Conservation (phyloP, 2,888 invertebrate species). For the Molanna angustata region DNA sequence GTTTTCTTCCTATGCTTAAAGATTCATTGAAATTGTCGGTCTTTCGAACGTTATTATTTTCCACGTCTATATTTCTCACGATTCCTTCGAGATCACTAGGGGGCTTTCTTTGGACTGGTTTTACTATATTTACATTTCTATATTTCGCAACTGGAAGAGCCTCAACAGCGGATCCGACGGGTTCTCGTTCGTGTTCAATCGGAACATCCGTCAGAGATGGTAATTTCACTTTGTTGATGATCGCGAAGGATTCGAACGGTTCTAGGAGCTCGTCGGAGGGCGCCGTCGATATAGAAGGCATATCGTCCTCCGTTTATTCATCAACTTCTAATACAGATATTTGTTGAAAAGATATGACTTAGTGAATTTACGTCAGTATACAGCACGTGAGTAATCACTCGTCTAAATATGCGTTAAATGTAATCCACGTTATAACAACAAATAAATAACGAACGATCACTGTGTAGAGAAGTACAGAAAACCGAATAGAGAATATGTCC, state of each 20-base stretch:
- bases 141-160: conserved; percentile 4
- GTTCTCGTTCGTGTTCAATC: conserved; percentile 5
- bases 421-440: no score
- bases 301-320: conserved; percentile 33
- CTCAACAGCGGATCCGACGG: conserved; percentile 4
- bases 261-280: conserved; percentile 36
- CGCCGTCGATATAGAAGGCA: conserved; percentile 40
- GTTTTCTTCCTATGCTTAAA: conserved; percentile 21
- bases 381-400: no score
- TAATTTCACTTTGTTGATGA: conserved; percentile 36
- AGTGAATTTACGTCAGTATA: no score
- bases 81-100: conserved; percentile 5
- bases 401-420: no score
- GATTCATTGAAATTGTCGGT: conserved; percentile 19
- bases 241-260: conserved; percentile 41
- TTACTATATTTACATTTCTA: conserved; percentile 37
- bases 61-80: not conserved
- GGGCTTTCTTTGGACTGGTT: conserved; percentile 41
- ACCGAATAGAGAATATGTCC: no score
- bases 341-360: no score
- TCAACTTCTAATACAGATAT: no score
- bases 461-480: no score
- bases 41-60: not conserved
- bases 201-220: conserved; percentile 4
- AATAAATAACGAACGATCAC: no score